A percentile compares a stretch with the other conserved stretches of the same genome.
These are phyloP conservation scores for Gopherus evgoodei DNA, from an alignment of 2,113 vertebrate genomes.

Conservation along the genomic window DNA sequence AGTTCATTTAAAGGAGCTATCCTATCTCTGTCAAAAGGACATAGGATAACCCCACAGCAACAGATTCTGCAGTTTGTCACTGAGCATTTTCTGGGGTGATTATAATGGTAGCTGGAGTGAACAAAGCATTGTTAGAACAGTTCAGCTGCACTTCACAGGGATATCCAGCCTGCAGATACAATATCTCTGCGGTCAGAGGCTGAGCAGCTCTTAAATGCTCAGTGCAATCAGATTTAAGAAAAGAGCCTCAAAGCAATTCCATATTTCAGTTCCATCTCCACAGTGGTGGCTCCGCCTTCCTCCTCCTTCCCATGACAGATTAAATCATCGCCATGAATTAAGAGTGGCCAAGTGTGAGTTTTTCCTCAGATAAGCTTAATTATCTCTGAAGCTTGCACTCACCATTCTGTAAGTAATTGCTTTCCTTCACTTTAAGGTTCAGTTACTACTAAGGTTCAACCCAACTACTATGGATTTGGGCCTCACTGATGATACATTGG, in stretches of 20 bases:
- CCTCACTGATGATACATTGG: background rate
- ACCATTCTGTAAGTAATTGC: background rate
- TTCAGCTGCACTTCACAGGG: background rate
- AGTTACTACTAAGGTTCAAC: background rate
- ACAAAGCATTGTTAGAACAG: background rate
- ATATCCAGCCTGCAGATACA: background rate
- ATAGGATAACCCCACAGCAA: slow-evolving; percentile 27
- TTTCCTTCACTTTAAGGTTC: background rate
- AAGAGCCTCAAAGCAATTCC: background rate
- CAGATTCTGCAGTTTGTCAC: slow-evolving; percentile 22
- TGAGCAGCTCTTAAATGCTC: background rate
- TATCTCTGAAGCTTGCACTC: background rate
- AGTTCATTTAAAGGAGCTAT: slow-evolving; percentile 42
- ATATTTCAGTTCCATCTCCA: background rate
- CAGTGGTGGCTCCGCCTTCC: background rate
- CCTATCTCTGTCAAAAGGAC: slow-evolving; percentile 37
- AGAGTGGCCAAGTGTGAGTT: background rate
- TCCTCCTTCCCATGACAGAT: background rate
- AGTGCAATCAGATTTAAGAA: background rate
- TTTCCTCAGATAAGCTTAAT: background rate
- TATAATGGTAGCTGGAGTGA: slow-evolving; percentile 2
- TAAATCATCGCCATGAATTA: slow-evolving; percentile 4
- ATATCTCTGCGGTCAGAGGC: background rate
- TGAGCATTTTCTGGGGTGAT: slow-evolving; percentile 1
- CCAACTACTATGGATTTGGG: background rate